phyloP scores from a whole-genome alignment of 2,113 vertebrate genomes.

The Arenaria interpres region DNA sequence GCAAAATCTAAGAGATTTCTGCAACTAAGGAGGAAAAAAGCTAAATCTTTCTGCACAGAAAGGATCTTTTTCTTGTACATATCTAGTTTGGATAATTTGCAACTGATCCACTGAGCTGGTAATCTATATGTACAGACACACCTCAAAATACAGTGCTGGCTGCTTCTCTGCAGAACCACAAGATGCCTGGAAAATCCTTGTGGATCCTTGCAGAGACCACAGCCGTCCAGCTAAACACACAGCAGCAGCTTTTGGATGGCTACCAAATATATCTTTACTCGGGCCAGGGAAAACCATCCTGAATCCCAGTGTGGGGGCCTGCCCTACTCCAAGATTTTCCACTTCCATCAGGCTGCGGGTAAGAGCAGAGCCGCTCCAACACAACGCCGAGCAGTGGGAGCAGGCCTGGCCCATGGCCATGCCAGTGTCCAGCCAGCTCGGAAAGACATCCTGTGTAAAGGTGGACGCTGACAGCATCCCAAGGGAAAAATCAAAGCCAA shows the following conservation, averaged over 20 bases:
- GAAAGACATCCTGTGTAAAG: not conserved
- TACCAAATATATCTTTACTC: not conserved
- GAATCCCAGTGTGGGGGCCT: not conserved
- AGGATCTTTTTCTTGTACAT: not conserved
- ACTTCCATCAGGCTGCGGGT: accelerated
- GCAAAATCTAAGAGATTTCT: not conserved
- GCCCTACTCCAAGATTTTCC: not conserved
- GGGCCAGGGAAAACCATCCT: not conserved
- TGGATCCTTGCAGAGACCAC: not conserved
- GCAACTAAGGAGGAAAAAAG: not conserved
- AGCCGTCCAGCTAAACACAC: not conserved
- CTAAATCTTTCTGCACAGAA: not conserved
- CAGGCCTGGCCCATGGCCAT: not conserved
- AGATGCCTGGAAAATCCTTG: not conserved
- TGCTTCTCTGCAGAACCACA: not conserved
- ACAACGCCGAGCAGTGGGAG: accelerated
- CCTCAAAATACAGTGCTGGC: not conserved
- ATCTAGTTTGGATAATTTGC: not conserved
- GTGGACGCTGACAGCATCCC: not conserved
- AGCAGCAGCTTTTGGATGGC: not conserved
- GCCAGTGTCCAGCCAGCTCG: accelerated
- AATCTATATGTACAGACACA: not conserved
- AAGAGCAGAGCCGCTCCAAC: accelerated
- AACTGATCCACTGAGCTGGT: not conserved
- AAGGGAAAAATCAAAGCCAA: not conserved